Evolutionary conservation across 1,140 invertebrate species (phyloP).

Genomic region (Pomacea maculata): DNA sequence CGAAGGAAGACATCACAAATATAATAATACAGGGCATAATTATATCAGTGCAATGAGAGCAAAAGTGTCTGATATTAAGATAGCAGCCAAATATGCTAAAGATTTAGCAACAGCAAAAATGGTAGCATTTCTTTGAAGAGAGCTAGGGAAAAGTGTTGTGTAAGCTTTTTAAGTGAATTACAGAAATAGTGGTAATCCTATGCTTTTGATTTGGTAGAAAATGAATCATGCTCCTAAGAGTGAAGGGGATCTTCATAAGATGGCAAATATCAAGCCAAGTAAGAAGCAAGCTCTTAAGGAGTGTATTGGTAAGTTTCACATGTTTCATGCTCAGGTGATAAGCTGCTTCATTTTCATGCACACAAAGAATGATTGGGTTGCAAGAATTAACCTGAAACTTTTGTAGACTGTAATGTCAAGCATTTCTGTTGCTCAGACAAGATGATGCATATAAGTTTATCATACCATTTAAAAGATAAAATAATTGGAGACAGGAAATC

Average conservation of each 20-base stretch:
- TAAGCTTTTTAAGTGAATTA: background rate
- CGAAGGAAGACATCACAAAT: too few species aligned
- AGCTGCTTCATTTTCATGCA: background rate
- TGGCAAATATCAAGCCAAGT: background rate
- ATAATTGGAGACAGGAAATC: too few species aligned
- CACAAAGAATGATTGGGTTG: background rate
- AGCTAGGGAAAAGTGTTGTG: too few species aligned
- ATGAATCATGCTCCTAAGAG: background rate
- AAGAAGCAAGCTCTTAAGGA: constrained; percentile 8
- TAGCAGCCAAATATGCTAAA: background rate
- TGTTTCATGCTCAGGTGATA: background rate
- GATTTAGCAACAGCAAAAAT: background rate
- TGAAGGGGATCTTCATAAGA: constrained; percentile 1
- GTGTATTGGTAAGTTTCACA: constrained; percentile 5
- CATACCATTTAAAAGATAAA: background rate
- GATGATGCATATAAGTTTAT: too few species aligned
- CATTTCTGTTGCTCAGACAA: too few species aligned
- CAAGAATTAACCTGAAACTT: too few species aligned
- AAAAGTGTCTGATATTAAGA: background rate
- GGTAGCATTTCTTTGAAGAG: background rate
- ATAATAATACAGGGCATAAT: too few species aligned
- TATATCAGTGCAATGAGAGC: background rate
- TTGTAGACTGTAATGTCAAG: too few species aligned
- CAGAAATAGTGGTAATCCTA: background rate
- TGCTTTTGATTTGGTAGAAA: too few species aligned